Evolutionary conservation across 2,797 vertebrate genomes (phyloP).

Genomic region (Neostethus bicornis): DNA sequence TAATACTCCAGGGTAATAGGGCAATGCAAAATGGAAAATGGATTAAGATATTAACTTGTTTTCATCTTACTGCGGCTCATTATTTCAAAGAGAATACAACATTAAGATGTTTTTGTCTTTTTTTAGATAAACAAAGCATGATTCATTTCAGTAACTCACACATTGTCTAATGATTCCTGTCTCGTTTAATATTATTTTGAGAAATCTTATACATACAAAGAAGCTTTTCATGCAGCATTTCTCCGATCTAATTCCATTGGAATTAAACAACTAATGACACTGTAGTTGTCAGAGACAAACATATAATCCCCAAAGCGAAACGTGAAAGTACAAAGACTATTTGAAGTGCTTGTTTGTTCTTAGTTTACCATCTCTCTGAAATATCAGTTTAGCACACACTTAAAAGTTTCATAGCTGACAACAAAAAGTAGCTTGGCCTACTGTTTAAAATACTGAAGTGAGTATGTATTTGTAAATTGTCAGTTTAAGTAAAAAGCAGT

Average conservation of each 20-base stretch:
- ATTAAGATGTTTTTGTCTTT: constrained; percentile 69
- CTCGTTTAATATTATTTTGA: constrained; percentile 70
- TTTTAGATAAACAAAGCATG: constrained; percentile 79
- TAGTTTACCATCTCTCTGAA: constrained; percentile 32
- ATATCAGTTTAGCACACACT: constrained; percentile 27
- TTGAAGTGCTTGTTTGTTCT: constrained; percentile 54
- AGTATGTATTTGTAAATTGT: constrained; percentile 31
- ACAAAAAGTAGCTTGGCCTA: constrained; percentile 17
- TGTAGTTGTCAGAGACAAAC: constrained; percentile 55
- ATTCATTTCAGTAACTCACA: constrained; percentile 79
- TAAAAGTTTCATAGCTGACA: constrained; percentile 41
- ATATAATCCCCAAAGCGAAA: constrained; percentile 58
- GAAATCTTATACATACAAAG: constrained; percentile 65
- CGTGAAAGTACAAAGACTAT: constrained; percentile 56
- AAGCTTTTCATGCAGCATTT: constrained; percentile 56
- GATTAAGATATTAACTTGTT: constrained; percentile 80
- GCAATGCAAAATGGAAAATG: constrained; percentile 68
- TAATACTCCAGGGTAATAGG: constrained; percentile 77
- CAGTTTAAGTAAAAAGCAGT: constrained; percentile 30
- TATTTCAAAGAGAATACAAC: constrained; percentile 85
- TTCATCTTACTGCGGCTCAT: constrained; percentile 79
- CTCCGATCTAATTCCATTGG: constrained; percentile 52
- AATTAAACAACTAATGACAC: constrained; percentile 58
- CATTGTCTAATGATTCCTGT: constrained; percentile 74
- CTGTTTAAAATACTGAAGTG: constrained; percentile 7